These are phyloP conservation scores for Gambusia holbrooki DNA, from an alignment of 2,113 vertebrate species.

Conservation along the genomic window DNA sequence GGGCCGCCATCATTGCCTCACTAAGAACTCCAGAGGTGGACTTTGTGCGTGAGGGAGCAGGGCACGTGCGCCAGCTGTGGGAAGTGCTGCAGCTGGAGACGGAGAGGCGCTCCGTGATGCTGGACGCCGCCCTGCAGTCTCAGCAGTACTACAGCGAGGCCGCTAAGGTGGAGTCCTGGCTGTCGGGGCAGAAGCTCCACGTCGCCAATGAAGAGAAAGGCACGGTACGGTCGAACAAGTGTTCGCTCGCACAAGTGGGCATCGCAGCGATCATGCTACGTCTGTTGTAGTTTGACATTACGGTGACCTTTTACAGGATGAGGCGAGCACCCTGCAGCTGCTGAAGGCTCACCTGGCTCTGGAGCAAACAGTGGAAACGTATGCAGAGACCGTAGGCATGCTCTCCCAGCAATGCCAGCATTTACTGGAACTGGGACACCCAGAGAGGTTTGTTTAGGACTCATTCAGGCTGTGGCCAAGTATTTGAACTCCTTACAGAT, in stretches of 20 bases:
- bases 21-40: slow-evolving; percentile 84
- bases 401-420: slow-evolving; percentile 88
- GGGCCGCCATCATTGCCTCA: slow-evolving; percentile 81
- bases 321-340: slow-evolving; percentile 88
- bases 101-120: slow-evolving; percentile 81
- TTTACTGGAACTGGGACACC: slow-evolving; percentile 86
- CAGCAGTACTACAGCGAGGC: slow-evolving; percentile 92
- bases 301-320: slow-evolving; percentile 78
- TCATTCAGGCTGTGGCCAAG: not conserved
- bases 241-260: not conserved
- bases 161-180: slow-evolving; percentile 90
- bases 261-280: not conserved
- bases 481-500: not conserved
- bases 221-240: slow-evolving; percentile 74
- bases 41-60: slow-evolving; percentile 80
- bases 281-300: not conserved
- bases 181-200: slow-evolving; percentile 92
- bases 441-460: slow-evolving; percentile 83
- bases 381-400: slow-evolving; percentile 88
- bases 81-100: slow-evolving; percentile 84
- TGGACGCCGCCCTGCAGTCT: slow-evolving; percentile 83
- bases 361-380: slow-evolving; percentile 91
- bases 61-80: slow-evolving; percentile 87
- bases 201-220: slow-evolving; percentile 92
- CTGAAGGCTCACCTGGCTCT: slow-evolving; percentile 89